Evolutionary conservation across 1,140 invertebrate species (phyloP).

Genomic region (Drosophila pachea): DNA sequence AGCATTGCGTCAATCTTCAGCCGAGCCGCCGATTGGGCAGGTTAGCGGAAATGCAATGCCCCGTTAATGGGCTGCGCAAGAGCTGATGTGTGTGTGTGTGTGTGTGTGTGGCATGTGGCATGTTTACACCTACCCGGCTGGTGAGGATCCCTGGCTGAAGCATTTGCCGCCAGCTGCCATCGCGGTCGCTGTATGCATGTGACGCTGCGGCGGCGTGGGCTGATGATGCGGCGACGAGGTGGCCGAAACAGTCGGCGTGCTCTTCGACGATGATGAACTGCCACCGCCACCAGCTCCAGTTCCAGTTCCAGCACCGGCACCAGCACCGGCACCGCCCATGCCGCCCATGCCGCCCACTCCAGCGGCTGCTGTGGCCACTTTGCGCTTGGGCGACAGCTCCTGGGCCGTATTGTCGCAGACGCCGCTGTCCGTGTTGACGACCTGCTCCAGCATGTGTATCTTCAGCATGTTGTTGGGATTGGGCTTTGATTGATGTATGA

Average conservation of each 20-base stretch:
- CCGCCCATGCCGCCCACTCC: not conserved
- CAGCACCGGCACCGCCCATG: too few species aligned
- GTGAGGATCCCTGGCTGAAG: slow-evolving; percentile 72
- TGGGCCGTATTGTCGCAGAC: slow-evolving; percentile 58
- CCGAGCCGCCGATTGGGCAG: slow-evolving; percentile 33
- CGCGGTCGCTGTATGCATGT: slow-evolving; percentile 50
- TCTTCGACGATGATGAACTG: slow-evolving; percentile 57
- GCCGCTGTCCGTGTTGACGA: slow-evolving; percentile 60
- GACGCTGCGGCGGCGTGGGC: slow-evolving; percentile 65
- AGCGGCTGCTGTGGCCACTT: slow-evolving; percentile 38
- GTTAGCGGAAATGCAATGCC: slow-evolving; percentile 33
- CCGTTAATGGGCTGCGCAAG: slow-evolving; percentile 17
- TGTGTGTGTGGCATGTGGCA: not conserved
- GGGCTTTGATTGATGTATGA: slow-evolving; percentile 24
- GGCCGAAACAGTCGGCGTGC: slow-evolving; percentile 66
- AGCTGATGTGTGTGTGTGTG: not conserved
- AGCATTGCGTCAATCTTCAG: slow-evolving; percentile 35
- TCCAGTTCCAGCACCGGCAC: slow-evolving; percentile 18
- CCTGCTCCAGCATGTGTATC: slow-evolving; percentile 76
- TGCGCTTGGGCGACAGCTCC: slow-evolving; percentile 62
- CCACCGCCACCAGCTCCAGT: slow-evolving; percentile 24
- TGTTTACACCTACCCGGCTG: slow-evolving; percentile 65
- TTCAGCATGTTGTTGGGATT: slow-evolving; percentile 66
- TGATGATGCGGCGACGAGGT: slow-evolving; percentile 72
- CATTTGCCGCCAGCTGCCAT: slow-evolving; percentile 47